Evolutionary conservation across 2,797 vertebrate species (phyloP).

Genomic region (Sebastes hubbsi): DNA sequence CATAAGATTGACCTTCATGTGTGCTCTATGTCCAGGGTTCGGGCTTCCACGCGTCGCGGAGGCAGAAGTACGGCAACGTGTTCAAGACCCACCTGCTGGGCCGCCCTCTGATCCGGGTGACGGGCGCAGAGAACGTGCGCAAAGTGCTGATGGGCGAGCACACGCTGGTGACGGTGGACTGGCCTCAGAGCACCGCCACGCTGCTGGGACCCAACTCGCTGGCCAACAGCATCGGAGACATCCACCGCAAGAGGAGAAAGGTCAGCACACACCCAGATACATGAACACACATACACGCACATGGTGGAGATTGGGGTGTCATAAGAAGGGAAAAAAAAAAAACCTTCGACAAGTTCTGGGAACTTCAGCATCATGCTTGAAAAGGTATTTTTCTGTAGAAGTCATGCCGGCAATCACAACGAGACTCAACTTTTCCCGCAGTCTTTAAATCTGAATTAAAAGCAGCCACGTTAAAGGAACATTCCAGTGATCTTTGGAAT

Average conservation of each 20-base stretch:
- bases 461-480: too few species aligned
- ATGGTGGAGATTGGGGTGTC: background rate
- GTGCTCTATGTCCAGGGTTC: conserved; percentile 82
- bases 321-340: background rate
- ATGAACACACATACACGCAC: background rate
- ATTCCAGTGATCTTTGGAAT: background rate
- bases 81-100: conserved; percentile 97
- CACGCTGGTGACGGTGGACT: conserved; percentile 94
- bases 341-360: background rate
- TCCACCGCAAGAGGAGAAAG: conserved; percentile 95
- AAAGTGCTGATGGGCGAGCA: conserved; percentile 97
- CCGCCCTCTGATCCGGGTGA: conserved; percentile 93
- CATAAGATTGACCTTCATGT: background rate
- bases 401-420: background rate
- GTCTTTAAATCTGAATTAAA: background rate
- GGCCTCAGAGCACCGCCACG: conserved; percentile 94
- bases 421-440: too few species aligned
- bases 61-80: conserved; percentile 94
- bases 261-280: conserved; percentile 69
- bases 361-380: background rate
- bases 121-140: conserved; percentile 93
- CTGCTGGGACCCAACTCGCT: conserved; percentile 94
- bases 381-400: background rate
- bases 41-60: conserved; percentile 91
- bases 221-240: conserved; percentile 96